Evolutionary conservation across 2,888 invertebrate species (phyloP), one percentile per base, ranked within the genome.

Genomic region (Hermaeophaga mercurialis): DNA sequence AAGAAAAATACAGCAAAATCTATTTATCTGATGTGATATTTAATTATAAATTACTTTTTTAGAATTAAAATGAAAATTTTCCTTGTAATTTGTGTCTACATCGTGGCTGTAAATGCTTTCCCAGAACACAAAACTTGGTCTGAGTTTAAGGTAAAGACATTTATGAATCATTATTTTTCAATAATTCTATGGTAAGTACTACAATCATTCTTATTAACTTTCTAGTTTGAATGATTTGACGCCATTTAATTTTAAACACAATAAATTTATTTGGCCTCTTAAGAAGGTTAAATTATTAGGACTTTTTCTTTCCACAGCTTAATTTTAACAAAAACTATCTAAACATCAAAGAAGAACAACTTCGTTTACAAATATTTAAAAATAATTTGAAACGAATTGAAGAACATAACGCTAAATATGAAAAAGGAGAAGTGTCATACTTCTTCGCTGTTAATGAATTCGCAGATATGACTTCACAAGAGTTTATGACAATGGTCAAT

Each of bases 401-500:
- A 26, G 28, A 49, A 28, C 49, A 49, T 11, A 49, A 49, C 28
- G 39, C 38, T 8, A 38, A 12, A 31, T 49, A 39, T 18, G 28
- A 15, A 14, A 39, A 38, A 39, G 49, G 49, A 18, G n/a, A n/a
- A n/a, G n/a, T n/a, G n/a, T n/a, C n/a, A n/a, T n/a, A n/a, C n/a
- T n/a, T n/a, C n/a, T n/a, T 49, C 8, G 28, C 6, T 9, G 39
- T 49, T 7, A 49, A 24, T 7, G n/a, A 39, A 38, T 49, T 39
- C 7, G 38, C 49, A 18, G 49, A 49, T 14, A 24, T 38, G 39
- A 49, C 49, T 1, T 4, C 81, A 0, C 66, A 74, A 0, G 44
- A 60, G 6, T 75, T 41, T 17, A 22, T 11, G 12, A 22, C 41
- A 1, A 15, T 41, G 7, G 9, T 41, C 8, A 41, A 22, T 12